A percentile compares a stretch with the other conserved stretches of the same genome.
These are phyloP conservation scores for Cyprinodon variegatus DNA, from an alignment of 2,113 vertebrate species.

Conservation along the genomic window DNA sequence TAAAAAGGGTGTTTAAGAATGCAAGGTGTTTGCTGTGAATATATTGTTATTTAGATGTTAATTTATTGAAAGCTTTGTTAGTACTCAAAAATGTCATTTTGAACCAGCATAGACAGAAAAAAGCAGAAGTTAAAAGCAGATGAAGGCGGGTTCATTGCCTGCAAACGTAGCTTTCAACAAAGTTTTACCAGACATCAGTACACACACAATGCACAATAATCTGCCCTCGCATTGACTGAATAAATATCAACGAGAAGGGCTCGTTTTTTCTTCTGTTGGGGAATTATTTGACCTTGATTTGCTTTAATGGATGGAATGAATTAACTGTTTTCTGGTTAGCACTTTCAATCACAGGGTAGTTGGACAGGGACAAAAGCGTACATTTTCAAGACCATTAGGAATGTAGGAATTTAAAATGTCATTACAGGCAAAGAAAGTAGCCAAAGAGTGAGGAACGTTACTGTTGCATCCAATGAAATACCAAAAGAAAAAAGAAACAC, in stretches of 20 bases:
- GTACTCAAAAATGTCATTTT: slow-evolving; percentile 24
- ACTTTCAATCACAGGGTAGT: background rate
- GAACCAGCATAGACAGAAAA: slow-evolving; percentile 2
- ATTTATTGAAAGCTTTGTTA: slow-evolving; percentile 46
- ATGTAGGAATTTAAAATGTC: background rate
- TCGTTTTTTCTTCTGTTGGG: background rate
- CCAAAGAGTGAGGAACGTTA: no score
- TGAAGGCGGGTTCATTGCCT: slow-evolving; percentile 10
- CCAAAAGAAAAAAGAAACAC: no score
- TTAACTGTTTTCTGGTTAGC: background rate
- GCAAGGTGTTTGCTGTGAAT: slow-evolving; percentile 1
- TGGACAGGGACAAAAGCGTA: background rate
- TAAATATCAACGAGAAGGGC: slow-evolving; percentile 25
- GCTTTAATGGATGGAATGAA: background rate
- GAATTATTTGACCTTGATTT: background rate
- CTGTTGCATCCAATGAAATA: no score
- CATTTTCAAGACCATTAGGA: background rate
- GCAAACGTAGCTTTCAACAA: slow-evolving; percentile 2
- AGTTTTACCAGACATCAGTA: slow-evolving; percentile 20
- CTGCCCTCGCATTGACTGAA: slow-evolving; percentile 5
- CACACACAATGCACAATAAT: slow-evolving; percentile 28
- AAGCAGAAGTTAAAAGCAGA: slow-evolving; percentile 13
- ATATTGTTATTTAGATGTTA: slow-evolving; percentile 24
- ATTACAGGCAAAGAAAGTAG: background rate
- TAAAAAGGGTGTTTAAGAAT: background rate